These are phyloP conservation scores for Metaphire vulgaris DNA, from an alignment of 1,140 invertebrate species.

Conservation along the genomic window DNA sequence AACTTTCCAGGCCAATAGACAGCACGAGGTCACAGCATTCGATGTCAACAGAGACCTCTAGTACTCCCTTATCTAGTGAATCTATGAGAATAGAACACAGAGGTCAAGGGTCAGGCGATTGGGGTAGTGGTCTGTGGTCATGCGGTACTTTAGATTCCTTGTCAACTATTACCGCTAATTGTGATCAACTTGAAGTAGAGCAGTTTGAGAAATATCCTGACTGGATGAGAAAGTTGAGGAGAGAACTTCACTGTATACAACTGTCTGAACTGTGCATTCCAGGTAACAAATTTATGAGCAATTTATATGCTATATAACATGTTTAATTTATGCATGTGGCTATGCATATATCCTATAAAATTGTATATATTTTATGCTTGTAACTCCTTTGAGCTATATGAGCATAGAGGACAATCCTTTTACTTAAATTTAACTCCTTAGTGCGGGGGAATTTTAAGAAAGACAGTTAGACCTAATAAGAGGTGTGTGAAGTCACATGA, in stretches of 20 bases:
- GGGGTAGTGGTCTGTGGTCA: not conserved
- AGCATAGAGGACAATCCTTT: too few species aligned
- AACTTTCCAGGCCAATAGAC: not conserved
- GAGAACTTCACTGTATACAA: slow-evolving; percentile 9
- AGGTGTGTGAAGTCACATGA: too few species aligned
- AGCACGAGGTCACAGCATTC: not conserved
- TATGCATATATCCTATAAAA: too few species aligned
- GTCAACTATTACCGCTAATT: not conserved
- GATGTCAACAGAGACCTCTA: not conserved
- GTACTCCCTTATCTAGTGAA: not conserved
- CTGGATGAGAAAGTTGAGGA: slow-evolving; percentile 30
- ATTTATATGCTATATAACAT: too few species aligned
- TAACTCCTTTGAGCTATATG: too few species aligned
- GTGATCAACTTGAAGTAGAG: not conserved
- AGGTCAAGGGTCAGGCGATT: not conserved
- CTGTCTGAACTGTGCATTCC: slow-evolving; percentile 25
- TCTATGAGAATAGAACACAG: not conserved
- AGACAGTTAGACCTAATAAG: too few species aligned
- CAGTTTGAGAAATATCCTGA: slow-evolving; percentile 23
- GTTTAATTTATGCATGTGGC: too few species aligned
- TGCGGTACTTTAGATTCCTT: not conserved
- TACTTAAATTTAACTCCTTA: too few species aligned
- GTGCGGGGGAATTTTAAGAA: too few species aligned
- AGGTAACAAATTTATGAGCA: too few species aligned
- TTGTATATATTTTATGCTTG: too few species aligned